Conservation (phyloP, 2,797 vertebrate species). For the Notamacropus eugenii region DNA sequence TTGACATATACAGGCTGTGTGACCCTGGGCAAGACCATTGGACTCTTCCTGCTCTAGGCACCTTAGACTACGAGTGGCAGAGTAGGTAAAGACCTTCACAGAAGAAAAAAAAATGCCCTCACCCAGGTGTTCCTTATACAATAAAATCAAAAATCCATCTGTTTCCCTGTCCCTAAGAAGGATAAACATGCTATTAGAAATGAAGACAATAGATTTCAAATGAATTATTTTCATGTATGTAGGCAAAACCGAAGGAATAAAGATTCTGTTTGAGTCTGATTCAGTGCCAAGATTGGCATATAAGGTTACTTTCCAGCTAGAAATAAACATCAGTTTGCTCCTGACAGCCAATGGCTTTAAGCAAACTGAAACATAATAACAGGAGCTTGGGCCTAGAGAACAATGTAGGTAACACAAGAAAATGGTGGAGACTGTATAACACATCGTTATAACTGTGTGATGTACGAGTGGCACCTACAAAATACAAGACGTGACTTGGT, state of each 20-base stretch:
- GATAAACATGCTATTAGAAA: neutral
- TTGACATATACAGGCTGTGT: no score
- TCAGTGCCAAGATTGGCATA: neutral
- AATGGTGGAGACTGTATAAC: no score
- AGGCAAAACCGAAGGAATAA: neutral
- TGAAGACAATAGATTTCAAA: neutral
- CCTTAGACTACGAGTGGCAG: neutral
- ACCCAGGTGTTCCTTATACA: neutral
- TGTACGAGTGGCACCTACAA: no score
- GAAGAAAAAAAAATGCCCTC: neutral
- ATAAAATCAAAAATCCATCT: neutral
- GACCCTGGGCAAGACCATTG: no score
- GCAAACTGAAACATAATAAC: no score
- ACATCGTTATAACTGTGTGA: no score
- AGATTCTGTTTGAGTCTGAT: neutral
- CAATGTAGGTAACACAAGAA: no score
- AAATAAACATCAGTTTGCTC: neutral
- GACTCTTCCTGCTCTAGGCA: neutral
- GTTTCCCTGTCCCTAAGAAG: neutral
- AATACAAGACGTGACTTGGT: no score
- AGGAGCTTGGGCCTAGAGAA: no score
- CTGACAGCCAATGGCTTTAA: no score
- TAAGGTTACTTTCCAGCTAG: neutral
- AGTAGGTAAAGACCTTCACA: neutral
- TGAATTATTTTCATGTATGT: neutral